Evolutionary conservation across 1,140 invertebrate genomes (phyloP).

Genomic region (Hylyphantes graminicola): DNA sequence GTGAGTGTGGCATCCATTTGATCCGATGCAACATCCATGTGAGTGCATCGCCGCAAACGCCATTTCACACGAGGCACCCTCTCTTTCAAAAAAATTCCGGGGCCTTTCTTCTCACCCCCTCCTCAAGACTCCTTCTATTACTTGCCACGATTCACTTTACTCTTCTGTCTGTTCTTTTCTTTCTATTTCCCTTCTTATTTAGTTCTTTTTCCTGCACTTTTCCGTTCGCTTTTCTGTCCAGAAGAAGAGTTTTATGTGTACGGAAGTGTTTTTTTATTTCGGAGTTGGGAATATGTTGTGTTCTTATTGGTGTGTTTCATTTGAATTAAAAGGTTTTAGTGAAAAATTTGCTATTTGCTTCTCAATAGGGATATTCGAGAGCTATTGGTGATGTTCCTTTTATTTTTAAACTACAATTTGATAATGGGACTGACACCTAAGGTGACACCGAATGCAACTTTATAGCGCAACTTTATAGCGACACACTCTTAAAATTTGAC

Average conservation of each 20-base stretch:
- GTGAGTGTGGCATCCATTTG: slow-evolving; percentile 55
- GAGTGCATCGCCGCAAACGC: slow-evolving; percentile 59
- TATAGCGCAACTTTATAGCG: too few relatives aligned
- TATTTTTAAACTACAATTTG: too few relatives aligned
- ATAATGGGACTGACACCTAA: too few relatives aligned
- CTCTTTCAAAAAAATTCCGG: slow-evolving; percentile 44
- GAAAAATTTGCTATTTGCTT: too few relatives aligned
- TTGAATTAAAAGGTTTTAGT: too few relatives aligned
- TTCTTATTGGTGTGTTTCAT: too few relatives aligned
- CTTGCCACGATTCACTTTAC: slow-evolving; percentile 60
- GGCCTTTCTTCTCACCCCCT: slow-evolving; percentile 28
- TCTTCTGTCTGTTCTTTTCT: slow-evolving; percentile 61
- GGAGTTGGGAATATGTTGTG: too few relatives aligned
- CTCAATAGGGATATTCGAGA: too few relatives aligned
- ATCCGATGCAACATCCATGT: slow-evolving; percentile 60
- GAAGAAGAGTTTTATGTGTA: slow-evolving; percentile 12
- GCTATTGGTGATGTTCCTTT: too few relatives aligned
- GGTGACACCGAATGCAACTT: too few relatives aligned
- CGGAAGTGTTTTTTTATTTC: not conserved
- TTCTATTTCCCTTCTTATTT: too few relatives aligned
- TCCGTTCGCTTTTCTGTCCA: not conserved
- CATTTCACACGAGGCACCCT: slow-evolving; percentile 58
- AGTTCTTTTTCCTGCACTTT: not conserved
- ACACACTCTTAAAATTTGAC: too few relatives aligned
- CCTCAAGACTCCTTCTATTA: slow-evolving; percentile 71